Evolutionary conservation across 1,140 invertebrate genomes (phyloP).

Genomic region (Pogonomyrmex californicus): DNA sequence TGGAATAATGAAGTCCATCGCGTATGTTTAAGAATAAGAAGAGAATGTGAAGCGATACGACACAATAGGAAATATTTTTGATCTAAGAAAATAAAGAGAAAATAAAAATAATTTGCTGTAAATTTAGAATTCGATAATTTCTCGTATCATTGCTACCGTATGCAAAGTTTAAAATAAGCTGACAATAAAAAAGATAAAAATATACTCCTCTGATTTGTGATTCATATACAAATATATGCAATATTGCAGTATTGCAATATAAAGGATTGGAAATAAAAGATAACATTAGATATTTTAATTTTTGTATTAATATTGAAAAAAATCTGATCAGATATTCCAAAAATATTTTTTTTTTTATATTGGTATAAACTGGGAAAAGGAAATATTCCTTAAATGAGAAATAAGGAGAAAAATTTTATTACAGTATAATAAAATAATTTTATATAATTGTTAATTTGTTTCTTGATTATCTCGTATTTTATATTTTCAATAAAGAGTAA

Average conservation of each 20-base stretch:
- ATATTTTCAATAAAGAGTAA: not conserved
- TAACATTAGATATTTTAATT: not conserved
- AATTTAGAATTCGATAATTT: conserved; percentile 66
- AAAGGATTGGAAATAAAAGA: not conserved
- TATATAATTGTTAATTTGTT: not conserved
- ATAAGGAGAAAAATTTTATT: not conserved
- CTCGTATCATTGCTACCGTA: conserved; percentile 43
- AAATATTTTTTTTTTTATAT: conserved; percentile 16
- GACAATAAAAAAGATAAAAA: not conserved
- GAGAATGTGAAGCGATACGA: not conserved
- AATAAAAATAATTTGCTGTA: conserved; percentile 14
- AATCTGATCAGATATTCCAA: not conserved
- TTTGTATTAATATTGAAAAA: not conserved
- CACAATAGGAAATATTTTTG: not conserved
- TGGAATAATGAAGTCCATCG: not conserved
- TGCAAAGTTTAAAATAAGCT: not conserved
- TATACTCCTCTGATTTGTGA: not conserved
- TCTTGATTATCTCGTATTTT: not conserved
- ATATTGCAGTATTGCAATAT: not conserved
- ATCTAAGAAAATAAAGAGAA: conserved; percentile 22
- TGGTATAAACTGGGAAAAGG: not conserved
- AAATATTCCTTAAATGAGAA: not conserved
- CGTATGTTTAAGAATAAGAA: not conserved
- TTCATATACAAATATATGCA: not conserved
- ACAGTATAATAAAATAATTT: not conserved